Evolutionary conservation across 2,797 vertebrate genomes (phyloP).

Genomic region (Toxotes lorentzi): DNA sequence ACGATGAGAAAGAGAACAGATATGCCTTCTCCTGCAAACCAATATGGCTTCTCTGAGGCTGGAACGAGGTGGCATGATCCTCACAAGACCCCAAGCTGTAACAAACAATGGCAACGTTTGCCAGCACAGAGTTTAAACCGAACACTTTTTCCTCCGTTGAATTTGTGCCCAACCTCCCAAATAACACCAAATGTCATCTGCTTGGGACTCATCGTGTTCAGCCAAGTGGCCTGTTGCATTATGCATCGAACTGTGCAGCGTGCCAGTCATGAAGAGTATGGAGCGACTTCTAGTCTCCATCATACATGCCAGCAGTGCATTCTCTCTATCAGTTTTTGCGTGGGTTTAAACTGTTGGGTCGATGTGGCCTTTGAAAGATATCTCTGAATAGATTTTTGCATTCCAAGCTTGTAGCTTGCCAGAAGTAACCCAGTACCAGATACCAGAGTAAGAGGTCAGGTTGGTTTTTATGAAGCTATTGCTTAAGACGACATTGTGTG

Average conservation of each 20-base stretch:
- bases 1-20: slow-evolving; percentile 52
- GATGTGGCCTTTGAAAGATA: not conserved
- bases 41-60: slow-evolving; percentile 58
- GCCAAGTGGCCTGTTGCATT: slow-evolving; percentile 72
- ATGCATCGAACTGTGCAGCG: slow-evolving; percentile 58
- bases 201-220: slow-evolving; percentile 59
- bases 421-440: slow-evolving; percentile 9
- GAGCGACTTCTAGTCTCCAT: slow-evolving; percentile 25
- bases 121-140: slow-evolving; percentile 50
- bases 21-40: slow-evolving; percentile 43
- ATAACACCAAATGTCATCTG: slow-evolving; percentile 74
- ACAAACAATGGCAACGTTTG: slow-evolving; percentile 40
- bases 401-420: slow-evolving; percentile 1
- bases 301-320: slow-evolving; percentile 4
- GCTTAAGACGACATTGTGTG: not conserved
- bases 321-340: slow-evolving; percentile 14
- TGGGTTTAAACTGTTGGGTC: slow-evolving; percentile 14
- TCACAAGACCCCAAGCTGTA: slow-evolving; percentile 35
- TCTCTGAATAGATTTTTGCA: slow-evolving; percentile 1
- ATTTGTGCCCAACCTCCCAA: slow-evolving; percentile 67
- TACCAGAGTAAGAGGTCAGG: not conserved
- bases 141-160: slow-evolving; percentile 62
- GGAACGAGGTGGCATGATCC: slow-evolving; percentile 36
- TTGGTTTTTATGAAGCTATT: slow-evolving; percentile 4
- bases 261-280: slow-evolving; percentile 58